phyloP scores from a whole-genome alignment of 2,797 vertebrate genomes.

The Orientallactaga sibirica region DNA sequence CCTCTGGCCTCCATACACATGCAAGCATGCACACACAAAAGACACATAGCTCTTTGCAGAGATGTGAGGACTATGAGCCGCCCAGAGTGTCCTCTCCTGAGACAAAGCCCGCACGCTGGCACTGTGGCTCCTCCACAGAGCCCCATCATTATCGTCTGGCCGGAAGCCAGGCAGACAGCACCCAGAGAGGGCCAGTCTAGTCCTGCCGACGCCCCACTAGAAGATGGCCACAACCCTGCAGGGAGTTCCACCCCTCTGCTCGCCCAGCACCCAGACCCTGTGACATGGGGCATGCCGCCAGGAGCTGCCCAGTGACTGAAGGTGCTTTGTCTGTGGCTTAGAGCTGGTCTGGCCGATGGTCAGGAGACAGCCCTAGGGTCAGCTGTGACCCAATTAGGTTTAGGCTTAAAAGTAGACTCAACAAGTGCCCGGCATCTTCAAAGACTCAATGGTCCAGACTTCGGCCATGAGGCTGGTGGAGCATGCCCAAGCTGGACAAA shows the following conservation, averaged over 20 bases:
- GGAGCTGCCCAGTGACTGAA: constrained; percentile 12
- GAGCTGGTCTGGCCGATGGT: background rate
- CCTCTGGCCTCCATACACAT: too few relatives aligned
- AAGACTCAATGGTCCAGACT: background rate
- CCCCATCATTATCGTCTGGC: background rate
- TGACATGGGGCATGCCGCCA: constrained; percentile 38
- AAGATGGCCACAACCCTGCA: accelerated
- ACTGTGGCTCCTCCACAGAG: background rate
- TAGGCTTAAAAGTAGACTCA: constrained; percentile 44
- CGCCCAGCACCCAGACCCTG: constrained; percentile 10
- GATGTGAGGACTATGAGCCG: background rate
- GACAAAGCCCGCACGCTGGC: background rate
- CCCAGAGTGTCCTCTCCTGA: background rate
- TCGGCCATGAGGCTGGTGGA: background rate
- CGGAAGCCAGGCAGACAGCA: background rate
- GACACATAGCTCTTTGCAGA: background rate
- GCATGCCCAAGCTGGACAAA: background rate
- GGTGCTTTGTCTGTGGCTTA: constrained; percentile 50
- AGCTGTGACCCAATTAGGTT: constrained; percentile 20
- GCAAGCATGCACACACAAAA: background rate
- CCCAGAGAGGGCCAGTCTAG: background rate
- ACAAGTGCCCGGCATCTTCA: background rate
- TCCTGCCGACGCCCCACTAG: background rate
- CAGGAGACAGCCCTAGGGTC: constrained; percentile 9
- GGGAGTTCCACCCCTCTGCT: background rate